phyloP scores from a whole-genome alignment of 2,113 vertebrate genomes.

The Semicossyphus pulcher region DNA sequence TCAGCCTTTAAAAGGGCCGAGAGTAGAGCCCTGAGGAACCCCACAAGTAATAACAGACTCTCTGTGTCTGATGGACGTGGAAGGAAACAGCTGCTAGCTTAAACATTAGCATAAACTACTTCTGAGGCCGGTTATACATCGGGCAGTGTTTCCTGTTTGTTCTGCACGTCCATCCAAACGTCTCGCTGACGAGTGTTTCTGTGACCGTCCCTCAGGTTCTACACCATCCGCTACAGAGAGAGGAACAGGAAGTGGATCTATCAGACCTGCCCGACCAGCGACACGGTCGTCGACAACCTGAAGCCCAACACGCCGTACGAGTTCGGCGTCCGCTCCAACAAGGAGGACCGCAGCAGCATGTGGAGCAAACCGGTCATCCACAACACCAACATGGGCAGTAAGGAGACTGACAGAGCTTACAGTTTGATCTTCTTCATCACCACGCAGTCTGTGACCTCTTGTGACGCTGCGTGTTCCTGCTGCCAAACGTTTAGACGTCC shows the following conservation, averaged over 20 bases:
- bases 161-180: neutral
- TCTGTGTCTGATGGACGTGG: neutral
- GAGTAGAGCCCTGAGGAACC: constrained; percentile 21
- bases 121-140: too few relatives aligned
- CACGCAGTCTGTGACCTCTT: neutral
- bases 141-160: neutral
- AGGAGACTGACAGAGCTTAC: constrained; percentile 34
- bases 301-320: constrained; percentile 93
- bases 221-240: constrained; percentile 93
- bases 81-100: too few relatives aligned
- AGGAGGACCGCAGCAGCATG: constrained; percentile 83
- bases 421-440: neutral
- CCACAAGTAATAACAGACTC: neutral
- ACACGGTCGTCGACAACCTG: constrained; percentile 92
- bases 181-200: neutral
- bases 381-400: constrained; percentile 88
- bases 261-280: constrained; percentile 92
- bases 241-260: constrained; percentile 95
- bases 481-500: too few relatives aligned
- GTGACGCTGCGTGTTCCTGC: too few relatives aligned
- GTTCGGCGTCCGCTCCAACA: constrained; percentile 91
- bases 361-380: constrained; percentile 92
- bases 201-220: constrained; percentile 82
- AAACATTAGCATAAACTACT: too few relatives aligned
- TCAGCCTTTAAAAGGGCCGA: too few relatives aligned